Conservation (phyloP, 2,888 invertebrate species). For the Xestia rhomboidea region DNA sequence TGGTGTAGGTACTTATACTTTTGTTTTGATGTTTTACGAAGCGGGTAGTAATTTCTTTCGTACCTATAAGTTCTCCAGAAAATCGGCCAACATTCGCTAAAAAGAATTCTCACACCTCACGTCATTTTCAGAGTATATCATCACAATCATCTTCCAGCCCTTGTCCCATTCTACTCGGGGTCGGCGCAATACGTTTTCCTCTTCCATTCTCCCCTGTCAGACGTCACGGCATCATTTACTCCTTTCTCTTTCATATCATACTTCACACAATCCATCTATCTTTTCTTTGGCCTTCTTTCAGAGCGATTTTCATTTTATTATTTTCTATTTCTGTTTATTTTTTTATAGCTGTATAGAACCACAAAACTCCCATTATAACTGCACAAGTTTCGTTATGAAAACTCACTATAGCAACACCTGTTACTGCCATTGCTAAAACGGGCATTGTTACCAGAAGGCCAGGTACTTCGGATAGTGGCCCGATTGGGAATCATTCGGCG, state of each 20-base stretch:
- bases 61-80: too few species aligned
- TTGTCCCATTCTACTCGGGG: too few species aligned
- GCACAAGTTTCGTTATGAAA: constrained; percentile 25
- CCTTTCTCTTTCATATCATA: too few species aligned
- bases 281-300: too few species aligned
- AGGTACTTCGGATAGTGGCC: constrained; percentile 9
- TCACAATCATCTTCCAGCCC: too few species aligned
- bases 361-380: background rate
- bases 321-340: background rate
- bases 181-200: too few species aligned
- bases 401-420: constrained; percentile 8
- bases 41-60: too few species aligned
- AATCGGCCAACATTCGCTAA: background rate
- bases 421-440: constrained; percentile 36
- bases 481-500: constrained; percentile 36
- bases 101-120: background rate
- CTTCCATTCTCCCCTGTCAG: too few species aligned
- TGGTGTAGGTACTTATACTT: too few species aligned
- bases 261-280: too few species aligned
- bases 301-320: background rate
- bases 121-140: too few species aligned
- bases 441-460: constrained; percentile 16
- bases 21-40: background rate
- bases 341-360: background rate
- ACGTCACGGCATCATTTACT: too few species aligned